Evolutionary conservation across 2,113 vertebrate genomes (phyloP), one percentile per base, ranked within the genome.

Genomic region (Pycnonotus jocosus): DNA sequence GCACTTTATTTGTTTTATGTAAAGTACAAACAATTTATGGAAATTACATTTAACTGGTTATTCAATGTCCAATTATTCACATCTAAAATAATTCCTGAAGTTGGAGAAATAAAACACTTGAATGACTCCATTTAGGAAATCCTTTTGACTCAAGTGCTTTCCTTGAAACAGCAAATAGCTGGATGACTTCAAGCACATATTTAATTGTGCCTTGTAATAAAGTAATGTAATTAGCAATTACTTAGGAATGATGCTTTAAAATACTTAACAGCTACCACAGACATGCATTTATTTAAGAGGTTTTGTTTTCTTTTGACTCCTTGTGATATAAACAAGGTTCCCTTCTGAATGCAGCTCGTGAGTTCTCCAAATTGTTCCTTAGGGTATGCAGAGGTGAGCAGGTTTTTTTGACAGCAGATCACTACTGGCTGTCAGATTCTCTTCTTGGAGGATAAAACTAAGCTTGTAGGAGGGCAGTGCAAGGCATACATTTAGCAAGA

Each of bases 41-140:
- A 97, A 97, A 88, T 90, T n/a, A 31, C 76, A 78, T 93, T 92
- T 90, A 83, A 61, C 71, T 80, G 45, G 78, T 95, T 94, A 94
- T 84, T 95, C 72, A 81, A 76, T 78, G 82, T 74, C 60, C 80
- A 93, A 11, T 96, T 93, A 92, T 94, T 96, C 51, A 31, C 24
- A 64, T 81, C 80, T 90, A 57, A 78, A 93, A 96, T 94, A 92
- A 94, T 94, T 88, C 82, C 80, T 76, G 60, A 78, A 94, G 76
- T 16, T 93, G 65, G 40, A 96, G 93, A 93, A 96, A 96, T 96
- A 90, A 97, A 95, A 74, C 90, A 65, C 85, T 83, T 86, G 72
- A 96, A 97, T 96, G 28, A 81, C 88, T 94, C 94, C 86, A 92
- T 96, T 95, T 95, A 97, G 96, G 95, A 96, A 96, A 96, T 96